Evolutionary conservation across 1,140 invertebrate genomes (phyloP), one percentile per base, ranked within the genome.

Genomic region (Penaeus indicus): DNA sequence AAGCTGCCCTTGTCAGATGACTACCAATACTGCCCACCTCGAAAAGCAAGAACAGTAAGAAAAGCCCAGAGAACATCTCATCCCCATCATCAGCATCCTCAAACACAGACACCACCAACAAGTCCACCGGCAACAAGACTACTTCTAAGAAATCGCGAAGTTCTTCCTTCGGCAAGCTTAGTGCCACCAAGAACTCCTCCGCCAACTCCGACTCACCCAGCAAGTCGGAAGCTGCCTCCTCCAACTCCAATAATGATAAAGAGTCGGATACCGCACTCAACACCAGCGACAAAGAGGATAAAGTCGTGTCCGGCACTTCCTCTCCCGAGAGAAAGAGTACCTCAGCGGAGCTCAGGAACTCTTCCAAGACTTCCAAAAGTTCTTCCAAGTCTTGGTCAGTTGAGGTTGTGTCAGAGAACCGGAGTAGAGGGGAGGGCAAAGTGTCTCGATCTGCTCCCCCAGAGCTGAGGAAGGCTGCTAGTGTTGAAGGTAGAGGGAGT

Each of bases 1-100:
- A 89, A 81, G 88, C 88, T 62, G 84, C 88, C 75, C 88, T 89
- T 77, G 83, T 89, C 88, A 89, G 88, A 89, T 89, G 88, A 89
- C 88, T 89, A 89, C 88, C 88, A 89, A 89, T 81, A 80, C 88
- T 89, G 88, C 88, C 88, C 83, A 72, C 88, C 88, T 60, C 83
- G n/a, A 85, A 80, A n/a, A 81, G 32, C 72, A 85, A 85, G 54
- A 81, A 62, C 54, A 85, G 54, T 54, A 88, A 72, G 64, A 77
- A 84, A 67, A 27, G 47, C 25, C 13, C 60, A 47, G 69, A 87
- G n/a, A 47, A 27, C 47, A 69, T 72, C 87, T 38, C 82, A 78
- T 21, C 82, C 64, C 78, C 88, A 89, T 64, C 83, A 42, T 69
- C 88, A 85, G 67, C 88, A 80, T 54, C 88, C 67, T 72, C 87